phyloP scores from a whole-genome alignment of 2,888 invertebrate species.

The Lochmaea capreae region DNA sequence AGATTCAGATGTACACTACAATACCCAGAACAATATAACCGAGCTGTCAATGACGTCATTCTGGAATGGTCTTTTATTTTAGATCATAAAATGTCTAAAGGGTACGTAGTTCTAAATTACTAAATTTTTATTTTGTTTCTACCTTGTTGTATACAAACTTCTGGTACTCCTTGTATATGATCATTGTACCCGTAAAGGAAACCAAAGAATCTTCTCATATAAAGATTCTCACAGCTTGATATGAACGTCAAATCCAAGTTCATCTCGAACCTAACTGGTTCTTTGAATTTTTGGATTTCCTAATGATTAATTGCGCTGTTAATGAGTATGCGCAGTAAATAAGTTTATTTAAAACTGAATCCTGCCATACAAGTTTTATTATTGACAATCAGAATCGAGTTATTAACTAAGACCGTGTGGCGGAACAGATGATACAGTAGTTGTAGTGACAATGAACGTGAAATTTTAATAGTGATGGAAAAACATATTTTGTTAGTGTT shows the following conservation, averaged over 20 bases:
- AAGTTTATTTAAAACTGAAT: slow-evolving; percentile 24
- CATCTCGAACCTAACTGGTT: background rate
- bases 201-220: no score
- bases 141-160: no score
- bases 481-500: slow-evolving; percentile 14
- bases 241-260: background rate
- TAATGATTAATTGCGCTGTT: slow-evolving; percentile 26
- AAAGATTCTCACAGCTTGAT: background rate
- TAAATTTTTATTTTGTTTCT: no score
- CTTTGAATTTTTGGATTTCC: slow-evolving; percentile 27
- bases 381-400: slow-evolving; percentile 23
- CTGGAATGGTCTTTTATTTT: no score
- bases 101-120: no score
- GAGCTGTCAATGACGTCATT: no score
- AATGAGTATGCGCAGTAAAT: slow-evolving; percentile 36
- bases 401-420: background rate
- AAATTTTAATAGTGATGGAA: slow-evolving; percentile 27
- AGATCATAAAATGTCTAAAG: no score
- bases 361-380: slow-evolving; percentile 37
- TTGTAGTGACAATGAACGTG: slow-evolving; percentile 32
- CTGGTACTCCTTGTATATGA: no score
- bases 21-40: no score
- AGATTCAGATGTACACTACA: no score
- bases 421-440: slow-evolving; percentile 3
- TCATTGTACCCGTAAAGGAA: no score